Conservation (phyloP, 2,888 invertebrate species). For the Xestia ashworthii region DNA sequence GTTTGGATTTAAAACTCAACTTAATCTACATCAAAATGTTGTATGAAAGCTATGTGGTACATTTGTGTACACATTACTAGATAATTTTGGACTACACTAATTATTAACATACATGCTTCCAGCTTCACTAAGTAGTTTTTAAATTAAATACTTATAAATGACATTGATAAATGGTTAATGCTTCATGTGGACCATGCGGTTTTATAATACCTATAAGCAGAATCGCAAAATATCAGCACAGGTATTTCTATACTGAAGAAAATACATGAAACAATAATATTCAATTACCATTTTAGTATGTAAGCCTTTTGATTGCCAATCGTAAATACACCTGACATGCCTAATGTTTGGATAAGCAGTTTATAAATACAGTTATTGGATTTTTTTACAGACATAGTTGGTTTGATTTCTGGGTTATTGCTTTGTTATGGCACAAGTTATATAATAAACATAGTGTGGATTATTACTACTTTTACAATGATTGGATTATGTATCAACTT, state of each 20-base stretch:
- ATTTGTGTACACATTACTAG: conserved; percentile 51
- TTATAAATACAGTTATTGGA: conserved; percentile 32
- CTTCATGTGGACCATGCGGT: conserved; percentile 2
- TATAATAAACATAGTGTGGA: conserved; percentile 41
- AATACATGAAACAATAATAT: conserved; percentile 34
- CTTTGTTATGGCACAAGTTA: conserved; percentile 65
- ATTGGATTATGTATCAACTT: conserved; percentile 53
- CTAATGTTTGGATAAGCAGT: conserved; percentile 38
- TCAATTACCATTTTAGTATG: conserved; percentile 31
- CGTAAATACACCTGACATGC: conserved; percentile 35
- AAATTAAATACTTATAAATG: conserved; percentile 20
- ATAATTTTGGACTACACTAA: conserved; percentile 59
- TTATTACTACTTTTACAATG: conserved; percentile 42
- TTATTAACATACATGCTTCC: conserved; percentile 59
- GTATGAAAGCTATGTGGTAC: conserved; percentile 49
- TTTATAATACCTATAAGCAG: conserved; percentile 28
- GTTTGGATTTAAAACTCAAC: conserved; percentile 60
- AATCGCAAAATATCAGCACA: conserved; percentile 38
- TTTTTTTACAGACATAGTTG: conserved; percentile 37
- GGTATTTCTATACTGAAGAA: conserved; percentile 34
- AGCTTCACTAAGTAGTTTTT: conserved; percentile 63
- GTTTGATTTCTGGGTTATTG: conserved; percentile 43
- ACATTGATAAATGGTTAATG: conserved; percentile 22
- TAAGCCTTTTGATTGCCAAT: conserved; percentile 40
- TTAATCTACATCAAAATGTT: conserved; percentile 55